phyloP scores from a whole-genome alignment of 2,113 vertebrate species.

The Phyllostomus discolor region DNA sequence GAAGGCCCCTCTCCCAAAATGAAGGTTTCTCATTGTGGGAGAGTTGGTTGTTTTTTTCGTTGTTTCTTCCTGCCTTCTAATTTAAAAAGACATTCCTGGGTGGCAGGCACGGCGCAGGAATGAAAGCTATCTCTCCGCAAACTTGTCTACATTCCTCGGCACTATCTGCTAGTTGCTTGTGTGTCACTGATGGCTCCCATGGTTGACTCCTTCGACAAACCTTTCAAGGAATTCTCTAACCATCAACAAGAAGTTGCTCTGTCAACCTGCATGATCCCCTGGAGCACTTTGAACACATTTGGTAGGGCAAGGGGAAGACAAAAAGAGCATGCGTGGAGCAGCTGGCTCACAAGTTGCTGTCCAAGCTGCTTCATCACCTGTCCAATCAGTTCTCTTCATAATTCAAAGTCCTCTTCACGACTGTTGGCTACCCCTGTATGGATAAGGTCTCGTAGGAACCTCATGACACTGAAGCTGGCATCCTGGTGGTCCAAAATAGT shows the following conservation, averaged over 20 bases:
- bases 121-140: conserved; percentile 94
- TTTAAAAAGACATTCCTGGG: conserved; percentile 82
- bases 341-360: conserved; percentile 92
- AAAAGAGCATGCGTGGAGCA: conserved; percentile 95
- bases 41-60: conserved; percentile 74
- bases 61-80: conserved; percentile 76
- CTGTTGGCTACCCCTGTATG: conserved; percentile 94
- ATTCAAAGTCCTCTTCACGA: conserved; percentile 94
- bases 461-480: conserved; percentile 98
- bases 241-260: conserved; percentile 80
- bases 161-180: conserved; percentile 74
- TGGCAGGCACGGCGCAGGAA: conserved; percentile 79
- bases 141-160: conserved; percentile 98
- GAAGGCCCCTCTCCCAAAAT: conserved; percentile 71
- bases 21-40: conserved; percentile 80
- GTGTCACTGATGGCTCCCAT: neutral
- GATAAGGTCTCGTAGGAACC: conserved; percentile 94
- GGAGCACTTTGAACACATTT: conserved; percentile 94
- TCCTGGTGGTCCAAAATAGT: conserved; percentile 94
- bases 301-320: conserved; percentile 97
- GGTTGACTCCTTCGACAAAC: neutral
- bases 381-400: conserved; percentile 92
- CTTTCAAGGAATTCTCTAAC: neutral
- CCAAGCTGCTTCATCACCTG: conserved; percentile 96
- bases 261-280: conserved; percentile 97